A percentile compares a stretch with the other conserved stretches of the same genome.
These are phyloP conservation scores for Epsilonema sp. DNA, from an alignment of 2,888 invertebrate species.

Conservation along the genomic window DNA sequence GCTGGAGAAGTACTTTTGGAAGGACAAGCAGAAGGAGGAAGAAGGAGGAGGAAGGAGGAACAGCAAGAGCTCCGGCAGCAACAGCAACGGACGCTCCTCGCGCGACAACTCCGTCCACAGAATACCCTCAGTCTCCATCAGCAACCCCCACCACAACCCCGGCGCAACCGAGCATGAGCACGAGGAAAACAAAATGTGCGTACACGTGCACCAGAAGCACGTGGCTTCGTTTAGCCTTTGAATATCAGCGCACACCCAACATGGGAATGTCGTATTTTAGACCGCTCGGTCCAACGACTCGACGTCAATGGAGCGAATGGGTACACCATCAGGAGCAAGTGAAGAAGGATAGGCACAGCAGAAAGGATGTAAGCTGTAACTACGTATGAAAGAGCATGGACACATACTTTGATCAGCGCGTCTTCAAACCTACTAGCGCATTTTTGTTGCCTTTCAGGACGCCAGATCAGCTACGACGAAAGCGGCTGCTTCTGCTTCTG, in stretches of 20 bases:
- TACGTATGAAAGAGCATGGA: slow-evolving; percentile 4
- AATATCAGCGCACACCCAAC: slow-evolving; percentile 10
- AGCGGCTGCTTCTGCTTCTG: too few species aligned
- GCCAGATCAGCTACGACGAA: too few species aligned
- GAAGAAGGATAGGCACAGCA: slow-evolving; percentile 5
- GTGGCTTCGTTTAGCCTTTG: not conserved
- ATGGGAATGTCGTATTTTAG: too few species aligned
- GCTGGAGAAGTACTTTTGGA: slow-evolving; percentile 12
- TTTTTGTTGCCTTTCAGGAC: too few species aligned
- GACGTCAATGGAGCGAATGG: slow-evolving; percentile 55
- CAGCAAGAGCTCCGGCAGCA: not conserved
- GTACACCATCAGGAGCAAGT: slow-evolving; percentile 10
- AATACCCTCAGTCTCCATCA: not conserved
- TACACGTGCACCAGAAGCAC: not conserved
- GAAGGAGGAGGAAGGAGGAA: not conserved
- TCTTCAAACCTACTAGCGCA: too few species aligned
- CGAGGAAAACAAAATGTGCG: not conserved
- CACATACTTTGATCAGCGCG: too few species aligned
- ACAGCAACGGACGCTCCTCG: slow-evolving; percentile 7
- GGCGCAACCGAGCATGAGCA: not conserved
- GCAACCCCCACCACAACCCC: not conserved
- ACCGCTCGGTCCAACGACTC: slow-evolving; percentile 50
- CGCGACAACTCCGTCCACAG: too few species aligned
- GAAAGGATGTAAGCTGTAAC: too few species aligned
- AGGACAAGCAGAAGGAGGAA: slow-evolving; percentile 1